phyloP scores from a whole-genome alignment of 92 coral and sea anemone genomes.

The Siderastrea siderea region DNA sequence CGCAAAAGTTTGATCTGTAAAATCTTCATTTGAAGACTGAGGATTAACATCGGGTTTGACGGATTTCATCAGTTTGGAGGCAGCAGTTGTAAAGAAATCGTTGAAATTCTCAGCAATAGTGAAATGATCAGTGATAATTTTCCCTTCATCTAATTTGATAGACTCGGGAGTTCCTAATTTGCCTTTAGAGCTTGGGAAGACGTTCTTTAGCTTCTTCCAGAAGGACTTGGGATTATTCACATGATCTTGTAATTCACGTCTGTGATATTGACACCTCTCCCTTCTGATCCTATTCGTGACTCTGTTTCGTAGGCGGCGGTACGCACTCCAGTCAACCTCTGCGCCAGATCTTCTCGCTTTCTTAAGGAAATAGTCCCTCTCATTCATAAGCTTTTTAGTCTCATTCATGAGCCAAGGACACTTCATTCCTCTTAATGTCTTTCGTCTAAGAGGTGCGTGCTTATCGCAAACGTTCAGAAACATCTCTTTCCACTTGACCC shows the following conservation, averaged over 20 bases:
- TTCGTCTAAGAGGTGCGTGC: too few relatives aligned
- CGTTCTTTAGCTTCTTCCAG: background rate
- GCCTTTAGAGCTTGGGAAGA: background rate
- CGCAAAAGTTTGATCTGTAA: slow-evolving; percentile 19
- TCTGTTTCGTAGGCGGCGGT: slow-evolving; percentile 52
- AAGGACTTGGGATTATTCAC: background rate
- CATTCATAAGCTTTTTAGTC: slow-evolving; percentile 32
- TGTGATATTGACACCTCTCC: background rate
- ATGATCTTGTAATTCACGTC: background rate
- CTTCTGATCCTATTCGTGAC: slow-evolving; percentile 43
- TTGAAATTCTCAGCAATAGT: background rate
- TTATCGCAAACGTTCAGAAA: slow-evolving; percentile 14
- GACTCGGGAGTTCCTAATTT: background rate
- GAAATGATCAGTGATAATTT: background rate
- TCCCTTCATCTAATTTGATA: background rate
- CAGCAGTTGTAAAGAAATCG: background rate
- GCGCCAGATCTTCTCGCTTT: slow-evolving; percentile 52
- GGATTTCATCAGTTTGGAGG: background rate
- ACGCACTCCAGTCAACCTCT: slow-evolving; percentile 56
- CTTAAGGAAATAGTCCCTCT: too few relatives aligned
- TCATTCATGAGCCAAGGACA: background rate
- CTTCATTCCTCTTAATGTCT: too few relatives aligned
- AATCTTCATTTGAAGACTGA: background rate
- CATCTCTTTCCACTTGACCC: slow-evolving; percentile 25
- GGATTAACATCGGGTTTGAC: background rate